Evolutionary conservation across 1,140 invertebrate genomes (phyloP).

Genomic region (Hermetia illucens): DNA sequence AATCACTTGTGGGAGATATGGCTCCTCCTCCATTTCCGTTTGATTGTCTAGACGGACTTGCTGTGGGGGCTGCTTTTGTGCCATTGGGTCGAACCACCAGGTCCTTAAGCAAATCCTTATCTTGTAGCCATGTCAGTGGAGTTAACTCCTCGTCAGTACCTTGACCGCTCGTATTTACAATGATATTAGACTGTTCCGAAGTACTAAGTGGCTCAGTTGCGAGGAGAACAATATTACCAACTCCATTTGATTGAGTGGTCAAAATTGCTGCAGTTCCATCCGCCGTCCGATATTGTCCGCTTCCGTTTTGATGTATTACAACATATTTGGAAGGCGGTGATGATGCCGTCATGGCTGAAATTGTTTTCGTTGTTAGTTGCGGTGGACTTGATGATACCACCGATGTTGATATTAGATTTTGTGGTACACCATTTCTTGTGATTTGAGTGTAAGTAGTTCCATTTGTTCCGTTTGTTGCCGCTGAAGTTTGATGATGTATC

Average conservation of each 20-base stretch:
- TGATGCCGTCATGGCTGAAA: constrained; percentile 7
- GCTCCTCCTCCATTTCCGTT: constrained; percentile 5
- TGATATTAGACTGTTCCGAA: constrained; percentile 3
- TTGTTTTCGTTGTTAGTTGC: constrained; percentile 1
- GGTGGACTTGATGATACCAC: constrained; percentile 5
- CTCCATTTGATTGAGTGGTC: neutral
- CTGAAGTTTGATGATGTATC: constrained; percentile 3
- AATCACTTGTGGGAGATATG: constrained; percentile 21
- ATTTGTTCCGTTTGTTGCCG: constrained; percentile 5
- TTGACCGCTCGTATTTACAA: constrained; percentile 15
- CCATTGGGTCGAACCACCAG: constrained; percentile 16
- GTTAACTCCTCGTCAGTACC: constrained; percentile 71
- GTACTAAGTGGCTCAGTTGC: constrained; percentile 16
- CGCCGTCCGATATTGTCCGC: constrained; percentile 15
- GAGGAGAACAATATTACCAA: constrained; percentile 26
- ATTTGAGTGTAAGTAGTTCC: constrained; percentile 1
- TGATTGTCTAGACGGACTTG: constrained; percentile 1
- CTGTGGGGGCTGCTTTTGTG: neutral
- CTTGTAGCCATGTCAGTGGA: constrained; percentile 79
- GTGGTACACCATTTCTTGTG: constrained; percentile 3
- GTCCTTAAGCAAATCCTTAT: constrained; percentile 78
- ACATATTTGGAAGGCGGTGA: constrained; percentile 22
- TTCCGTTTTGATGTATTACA: constrained; percentile 20
- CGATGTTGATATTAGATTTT: neutral
- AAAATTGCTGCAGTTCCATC: constrained; percentile 1